A percentile compares a stretch with the other conserved stretches of the same genome.
These are phyloP conservation scores for Strix aluco DNA, from an alignment of 2,113 vertebrate genomes.

Conservation along the genomic window DNA sequence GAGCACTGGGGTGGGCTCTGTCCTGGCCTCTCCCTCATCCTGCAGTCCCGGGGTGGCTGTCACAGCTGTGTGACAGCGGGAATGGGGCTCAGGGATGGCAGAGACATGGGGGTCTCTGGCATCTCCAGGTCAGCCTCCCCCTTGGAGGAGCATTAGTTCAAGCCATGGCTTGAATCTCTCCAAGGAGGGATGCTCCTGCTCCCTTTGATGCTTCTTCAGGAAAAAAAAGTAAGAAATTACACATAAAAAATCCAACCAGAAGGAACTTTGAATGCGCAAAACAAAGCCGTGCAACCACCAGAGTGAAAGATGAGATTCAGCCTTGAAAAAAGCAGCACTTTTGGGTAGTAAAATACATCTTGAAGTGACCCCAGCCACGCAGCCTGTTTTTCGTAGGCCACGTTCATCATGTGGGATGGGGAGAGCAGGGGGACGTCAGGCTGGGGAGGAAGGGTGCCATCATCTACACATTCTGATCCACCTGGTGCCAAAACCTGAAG, in stretches of 20 bases:
- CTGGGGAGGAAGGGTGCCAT: not conserved
- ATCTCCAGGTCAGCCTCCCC: not conserved
- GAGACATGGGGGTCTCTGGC: not conserved
- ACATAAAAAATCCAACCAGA: not conserved
- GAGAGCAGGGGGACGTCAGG: not conserved
- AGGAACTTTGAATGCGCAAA: not conserved
- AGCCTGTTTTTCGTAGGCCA: not conserved
- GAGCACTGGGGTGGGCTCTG: not conserved
- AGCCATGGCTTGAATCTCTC: not conserved
- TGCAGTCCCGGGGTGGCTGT: not conserved
- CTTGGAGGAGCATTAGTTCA: not conserved
- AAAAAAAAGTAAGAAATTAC: not conserved
- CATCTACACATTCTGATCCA: not conserved
- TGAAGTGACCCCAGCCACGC: not conserved
- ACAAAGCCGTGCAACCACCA: not conserved
- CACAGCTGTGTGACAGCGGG: not conserved
- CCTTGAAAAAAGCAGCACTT: not conserved
- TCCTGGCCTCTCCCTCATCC: not conserved
- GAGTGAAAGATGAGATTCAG: not conserved
- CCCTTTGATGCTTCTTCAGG: not conserved
- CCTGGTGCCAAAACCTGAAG: not conserved
- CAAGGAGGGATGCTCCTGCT: not conserved
- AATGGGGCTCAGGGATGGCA: not conserved
- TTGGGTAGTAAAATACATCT: not conserved
- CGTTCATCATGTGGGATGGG: fast-evolving